Conservation (phyloP, 2,797 vertebrate species). For the Thunnus albacares region DNA sequence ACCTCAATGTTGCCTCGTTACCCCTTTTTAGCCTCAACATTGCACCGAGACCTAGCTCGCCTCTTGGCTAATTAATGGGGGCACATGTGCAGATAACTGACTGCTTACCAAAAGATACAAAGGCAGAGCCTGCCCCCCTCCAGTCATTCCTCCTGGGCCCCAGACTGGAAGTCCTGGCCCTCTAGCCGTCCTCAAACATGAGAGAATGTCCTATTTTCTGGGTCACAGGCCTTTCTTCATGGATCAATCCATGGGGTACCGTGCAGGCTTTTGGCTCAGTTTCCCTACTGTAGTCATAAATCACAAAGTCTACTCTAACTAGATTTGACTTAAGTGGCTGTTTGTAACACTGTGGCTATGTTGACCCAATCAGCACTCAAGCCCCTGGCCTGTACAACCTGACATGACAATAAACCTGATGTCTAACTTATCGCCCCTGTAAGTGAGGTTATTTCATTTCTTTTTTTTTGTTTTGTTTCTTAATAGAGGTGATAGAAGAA, state of each 20-base stretch:
- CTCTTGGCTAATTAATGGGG: constrained; percentile 82
- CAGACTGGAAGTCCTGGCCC: constrained; percentile 28
- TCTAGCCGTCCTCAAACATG: constrained; percentile 42
- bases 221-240: constrained; percentile 43
- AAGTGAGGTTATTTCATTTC: constrained; percentile 30
- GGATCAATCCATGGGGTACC: constrained; percentile 8
- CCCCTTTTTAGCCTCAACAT: constrained; percentile 28
- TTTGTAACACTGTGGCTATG: constrained; percentile 13
- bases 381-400: constrained; percentile 4
- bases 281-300: constrained; percentile 28
- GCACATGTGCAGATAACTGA: constrained; percentile 78
- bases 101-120: constrained; percentile 71
- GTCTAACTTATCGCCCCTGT: constrained; percentile 32
- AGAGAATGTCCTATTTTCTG: constrained; percentile 43
- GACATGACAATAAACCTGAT: constrained; percentile 48
- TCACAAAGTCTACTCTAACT: constrained; percentile 9
- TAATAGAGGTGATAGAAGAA: constrained; percentile 54
- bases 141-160: constrained; percentile 33
- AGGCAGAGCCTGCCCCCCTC: constrained; percentile 21
- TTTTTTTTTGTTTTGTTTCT: neutral
- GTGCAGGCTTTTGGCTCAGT: constrained; percentile 13
- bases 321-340: constrained; percentile 16
- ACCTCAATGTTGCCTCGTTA: constrained; percentile 60
- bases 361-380: constrained; percentile 39
- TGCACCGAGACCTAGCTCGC: constrained; percentile 47